Evolutionary conservation across 2,797 vertebrate genomes (phyloP), one percentile per base, ranked within the genome.

Genomic region (Eutrigla gurnardus): DNA sequence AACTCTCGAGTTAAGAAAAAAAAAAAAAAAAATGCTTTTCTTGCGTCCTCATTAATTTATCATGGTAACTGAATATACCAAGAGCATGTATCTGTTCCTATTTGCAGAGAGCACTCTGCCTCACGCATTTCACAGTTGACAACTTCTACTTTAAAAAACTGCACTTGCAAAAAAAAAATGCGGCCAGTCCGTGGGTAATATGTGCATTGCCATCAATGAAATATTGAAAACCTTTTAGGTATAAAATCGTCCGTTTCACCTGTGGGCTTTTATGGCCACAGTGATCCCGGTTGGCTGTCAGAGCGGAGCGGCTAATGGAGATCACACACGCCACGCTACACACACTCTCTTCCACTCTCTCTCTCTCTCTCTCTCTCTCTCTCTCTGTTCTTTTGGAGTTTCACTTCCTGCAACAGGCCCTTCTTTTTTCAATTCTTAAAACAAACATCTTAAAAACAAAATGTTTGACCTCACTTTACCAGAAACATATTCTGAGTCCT

Each of bases 151-250:
- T 82, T 77, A 73, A 64, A 85, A 78, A 66, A 62, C 65, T 82
- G 73, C 83, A 8, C 77, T 80, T 75, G 80, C 65, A 76, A 87
- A 87, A 87, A 82, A 84, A 84, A 87, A 86, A 87, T 78, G 85
- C 58, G 45, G 45, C 2, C 7, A 63, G 74, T 73, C 52, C 17
- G 61, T 62, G 81, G 83, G 78, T 89, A 84, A 79, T 77, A 60
- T 83, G 77, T 79, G 80, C 46, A 67, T 83, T 66, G 57, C 62
- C 50, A 15, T 67, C 62, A 70, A 86, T 89, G 10, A 91, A 91
- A 87, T 86, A 93, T 92, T 89, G 18, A 92, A 88, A 81, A 68
- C 61, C 78, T 86, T 87, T 84, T 62, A 73, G 49, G 43, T 73
- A 75, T 81, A 81, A 88, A 86, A 79, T 78, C 0, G 4, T 6